phyloP scores from a whole-genome alignment of 2,797 vertebrate species.

The Mallotus villosus region DNA sequence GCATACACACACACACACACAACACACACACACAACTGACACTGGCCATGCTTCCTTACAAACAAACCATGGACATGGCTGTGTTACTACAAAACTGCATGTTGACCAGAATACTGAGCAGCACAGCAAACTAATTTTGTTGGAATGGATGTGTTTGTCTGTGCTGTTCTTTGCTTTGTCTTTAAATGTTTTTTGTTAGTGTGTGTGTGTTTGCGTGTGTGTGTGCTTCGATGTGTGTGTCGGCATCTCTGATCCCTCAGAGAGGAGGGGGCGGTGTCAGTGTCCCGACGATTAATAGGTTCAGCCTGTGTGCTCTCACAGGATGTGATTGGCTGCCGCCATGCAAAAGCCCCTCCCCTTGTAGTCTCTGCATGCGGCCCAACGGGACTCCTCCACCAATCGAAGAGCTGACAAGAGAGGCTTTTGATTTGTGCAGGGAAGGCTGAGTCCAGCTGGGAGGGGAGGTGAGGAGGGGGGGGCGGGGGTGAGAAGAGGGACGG shows the following conservation, averaged over 20 bases:
- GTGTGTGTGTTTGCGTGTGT: constrained; percentile 5
- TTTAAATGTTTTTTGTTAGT: background rate
- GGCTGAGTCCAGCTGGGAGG: constrained; percentile 77
- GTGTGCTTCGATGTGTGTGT: constrained; percentile 4
- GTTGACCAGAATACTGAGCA: background rate
- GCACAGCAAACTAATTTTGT: background rate
- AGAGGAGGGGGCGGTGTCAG: constrained; percentile 79
- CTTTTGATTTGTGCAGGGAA: constrained; percentile 85
- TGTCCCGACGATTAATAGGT: constrained; percentile 50
- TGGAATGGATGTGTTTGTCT: constrained; percentile 9
- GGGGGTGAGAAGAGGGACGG: too few relatives aligned
- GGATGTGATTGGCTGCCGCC: constrained; percentile 70
- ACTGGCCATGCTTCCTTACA: constrained; percentile 21
- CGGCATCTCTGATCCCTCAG: constrained; percentile 78
- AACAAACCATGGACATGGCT: constrained; percentile 3
- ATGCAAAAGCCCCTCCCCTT: constrained; percentile 69
- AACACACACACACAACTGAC: constrained; percentile 29
- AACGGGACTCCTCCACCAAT: constrained; percentile 78
- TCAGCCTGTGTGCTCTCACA: constrained; percentile 62
- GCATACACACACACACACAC: constrained; percentile 36
- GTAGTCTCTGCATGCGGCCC: constrained; percentile 70
- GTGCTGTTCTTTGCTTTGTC: constrained; percentile 1
- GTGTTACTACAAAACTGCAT: background rate
- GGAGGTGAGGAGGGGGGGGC: background rate
- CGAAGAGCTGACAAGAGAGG: constrained; percentile 81